Evolutionary conservation across 2,113 vertebrate genomes (phyloP).

Genomic region (Chunga burmeisteri): DNA sequence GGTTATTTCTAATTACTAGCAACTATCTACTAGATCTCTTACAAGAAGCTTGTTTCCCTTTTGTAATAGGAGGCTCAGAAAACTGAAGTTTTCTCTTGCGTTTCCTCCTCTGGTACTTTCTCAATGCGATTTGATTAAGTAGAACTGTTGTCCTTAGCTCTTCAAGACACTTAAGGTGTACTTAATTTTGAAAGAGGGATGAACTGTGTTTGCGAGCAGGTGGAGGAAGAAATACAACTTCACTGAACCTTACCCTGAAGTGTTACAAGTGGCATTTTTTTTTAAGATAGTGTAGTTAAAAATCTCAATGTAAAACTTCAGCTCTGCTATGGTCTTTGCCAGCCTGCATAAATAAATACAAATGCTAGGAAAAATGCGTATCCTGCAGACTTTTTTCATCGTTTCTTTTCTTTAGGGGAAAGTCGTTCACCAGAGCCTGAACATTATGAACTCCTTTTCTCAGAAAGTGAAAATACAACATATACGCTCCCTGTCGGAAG

Average conservation of each 20-base stretch:
- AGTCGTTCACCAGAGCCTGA: constrained; percentile 92
- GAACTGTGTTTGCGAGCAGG: neutral
- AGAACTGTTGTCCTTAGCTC: neutral
- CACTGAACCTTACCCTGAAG: neutral
- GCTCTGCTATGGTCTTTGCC: neutral
- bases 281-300: neutral
- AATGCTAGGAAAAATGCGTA: neutral
- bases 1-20: neutral
- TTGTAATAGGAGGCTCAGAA: neutral
- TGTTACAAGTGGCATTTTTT: neutral
- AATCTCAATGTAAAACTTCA: neutral
- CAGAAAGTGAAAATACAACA: constrained; percentile 95
- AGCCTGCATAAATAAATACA: neutral
- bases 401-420: constrained; percentile 83
- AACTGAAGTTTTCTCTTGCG: neutral
- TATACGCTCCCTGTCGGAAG: constrained; percentile 90
- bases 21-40: neutral
- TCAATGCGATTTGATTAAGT: neutral
- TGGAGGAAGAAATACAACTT: neutral
- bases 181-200: neutral
- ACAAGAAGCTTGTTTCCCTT: neutral
- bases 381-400: neutral
- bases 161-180: neutral
- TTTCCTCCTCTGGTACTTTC: neutral
- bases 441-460: constrained; percentile 93